phyloP scores from a whole-genome alignment of 1,140 invertebrate species.

The Trichoplusia ni region DNA sequence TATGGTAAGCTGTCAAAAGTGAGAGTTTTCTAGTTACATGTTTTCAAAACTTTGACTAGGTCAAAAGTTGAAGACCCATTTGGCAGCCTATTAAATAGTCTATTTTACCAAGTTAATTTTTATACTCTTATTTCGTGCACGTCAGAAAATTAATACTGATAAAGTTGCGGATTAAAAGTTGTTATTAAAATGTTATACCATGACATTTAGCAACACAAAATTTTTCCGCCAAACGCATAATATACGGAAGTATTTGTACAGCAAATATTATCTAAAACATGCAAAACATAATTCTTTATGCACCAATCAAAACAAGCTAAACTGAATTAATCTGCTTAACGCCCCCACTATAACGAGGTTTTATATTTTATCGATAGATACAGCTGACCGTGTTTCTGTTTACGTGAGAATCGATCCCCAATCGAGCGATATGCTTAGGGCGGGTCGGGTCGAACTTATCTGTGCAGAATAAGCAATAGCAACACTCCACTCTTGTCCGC shows the following conservation, averaged over 20 bases:
- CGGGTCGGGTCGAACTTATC: conserved; percentile 26
- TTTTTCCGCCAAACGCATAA: not conserved
- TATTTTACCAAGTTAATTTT: too few relatives aligned
- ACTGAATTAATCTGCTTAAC: conserved; percentile 22
- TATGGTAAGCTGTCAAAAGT: too few relatives aligned
- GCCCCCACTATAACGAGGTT: conserved; percentile 17
- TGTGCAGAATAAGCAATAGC: conserved; percentile 28
- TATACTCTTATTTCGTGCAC: too few relatives aligned
- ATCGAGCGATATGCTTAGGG: conserved; percentile 30
- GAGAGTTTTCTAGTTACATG: too few relatives aligned
- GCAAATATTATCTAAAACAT: not conserved
- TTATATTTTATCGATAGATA: conserved; percentile 24
- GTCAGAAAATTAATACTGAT: too few relatives aligned
- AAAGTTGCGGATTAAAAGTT: too few relatives aligned
- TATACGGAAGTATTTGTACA: too few relatives aligned
- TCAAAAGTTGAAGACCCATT: too few relatives aligned
- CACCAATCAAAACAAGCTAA: not conserved
- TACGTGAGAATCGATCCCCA: conserved; percentile 16
- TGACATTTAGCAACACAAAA: too few relatives aligned
- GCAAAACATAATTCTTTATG: not conserved
- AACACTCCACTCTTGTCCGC: conserved; percentile 19
- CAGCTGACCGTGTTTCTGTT: conserved; percentile 25
- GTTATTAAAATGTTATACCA: too few relatives aligned
- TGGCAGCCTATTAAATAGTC: too few relatives aligned
- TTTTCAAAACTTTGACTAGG: too few relatives aligned